phyloP scores from a whole-genome alignment of 2,113 vertebrate species.

The Nothobranchius kuhntae region DNA sequence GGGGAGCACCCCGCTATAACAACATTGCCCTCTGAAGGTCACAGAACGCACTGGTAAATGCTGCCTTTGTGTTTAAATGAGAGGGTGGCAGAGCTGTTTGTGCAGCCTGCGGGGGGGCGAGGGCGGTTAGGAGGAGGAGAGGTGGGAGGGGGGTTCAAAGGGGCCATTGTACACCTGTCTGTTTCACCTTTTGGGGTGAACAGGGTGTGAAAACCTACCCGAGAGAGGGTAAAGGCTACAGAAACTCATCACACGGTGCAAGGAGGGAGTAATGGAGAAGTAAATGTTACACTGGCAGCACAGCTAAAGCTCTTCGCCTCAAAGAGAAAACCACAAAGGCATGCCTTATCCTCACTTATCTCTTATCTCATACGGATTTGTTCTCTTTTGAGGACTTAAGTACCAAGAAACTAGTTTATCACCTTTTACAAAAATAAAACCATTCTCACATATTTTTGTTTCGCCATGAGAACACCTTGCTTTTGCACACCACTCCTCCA shows the following conservation, averaged over 20 bases:
- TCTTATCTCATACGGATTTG: background rate
- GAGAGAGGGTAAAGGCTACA: conserved; percentile 15
- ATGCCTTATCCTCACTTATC: background rate
- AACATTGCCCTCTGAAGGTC: conserved; percentile 77
- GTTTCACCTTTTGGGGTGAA: conserved; percentile 65
- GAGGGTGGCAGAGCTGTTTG: conserved; percentile 53
- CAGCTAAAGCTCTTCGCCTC: too few species aligned
- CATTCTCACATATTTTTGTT: background rate
- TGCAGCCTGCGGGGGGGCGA: conserved; percentile 27
- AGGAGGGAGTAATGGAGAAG: background rate
- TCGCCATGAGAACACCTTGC: background rate
- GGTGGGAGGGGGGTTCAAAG: conserved; percentile 33
- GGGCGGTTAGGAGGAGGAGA: background rate
- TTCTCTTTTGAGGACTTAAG: conserved; percentile 10
- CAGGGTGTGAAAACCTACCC: conserved; percentile 60
- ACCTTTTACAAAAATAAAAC: background rate
- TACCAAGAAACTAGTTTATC: conserved; percentile 25
- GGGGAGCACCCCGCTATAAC: conserved; percentile 51
- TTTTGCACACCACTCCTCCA: background rate
- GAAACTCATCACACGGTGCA: background rate
- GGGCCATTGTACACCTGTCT: conserved; percentile 50
- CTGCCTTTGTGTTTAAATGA: conserved; percentile 64
- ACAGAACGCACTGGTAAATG: conserved; percentile 76
- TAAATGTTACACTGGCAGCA: conserved; percentile 1
- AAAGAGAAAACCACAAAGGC: background rate